Evolutionary conservation across 2,888 invertebrate species (phyloP), one percentile per base, ranked within the genome.

Genomic region (Lamproptera curius): DNA sequence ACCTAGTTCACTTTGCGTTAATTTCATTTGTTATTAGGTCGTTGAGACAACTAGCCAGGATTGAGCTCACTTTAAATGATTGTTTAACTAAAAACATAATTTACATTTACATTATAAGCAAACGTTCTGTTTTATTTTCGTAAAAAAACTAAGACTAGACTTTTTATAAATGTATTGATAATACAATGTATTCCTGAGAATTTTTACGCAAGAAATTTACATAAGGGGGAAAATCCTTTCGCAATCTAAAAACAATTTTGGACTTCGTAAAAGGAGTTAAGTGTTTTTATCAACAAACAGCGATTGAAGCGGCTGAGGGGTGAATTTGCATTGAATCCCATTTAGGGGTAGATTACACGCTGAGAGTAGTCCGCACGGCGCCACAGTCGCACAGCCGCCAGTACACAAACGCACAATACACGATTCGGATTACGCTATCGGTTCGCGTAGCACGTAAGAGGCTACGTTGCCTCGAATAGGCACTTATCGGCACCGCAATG

Each of bases 371-470:
- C 73, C 65, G 67, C 66, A 67, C 58, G 67, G 67, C 65, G 69
- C 67, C 61, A 59, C 54, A 55, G 55, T 46, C 54, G 54, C 62
- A 61, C 62, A 55, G 58, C 63, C 65, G 72, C 63, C 67, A 61
- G 63, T 67, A 71, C 69, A 67, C 63, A 67, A 62, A 70, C 76
- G 76, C 76, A 79, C 76, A 79, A 81, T 80, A 79, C 75, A 78
- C 70, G 71, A 73, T 75, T 76, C 69, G 79, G 79, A 82, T 84
- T 79, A 76, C 72, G 77, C 69, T 82, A 84, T 85, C 82, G 74
- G 76, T 60, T 67, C 70, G 67, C 70, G 67, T 64, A 58, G 62
- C 54, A 65, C 57, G 57, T 61, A 62, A 64, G 64, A 61, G 64
- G 74, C 76, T 79, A 73, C 73, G 71, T 71, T 72, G 70, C 73